A percentile compares a stretch with the other conserved stretches of the same genome.
phyloP scores from a whole-genome alignment of 2,888 invertebrate genomes.

The Conistra vaccinii region DNA sequence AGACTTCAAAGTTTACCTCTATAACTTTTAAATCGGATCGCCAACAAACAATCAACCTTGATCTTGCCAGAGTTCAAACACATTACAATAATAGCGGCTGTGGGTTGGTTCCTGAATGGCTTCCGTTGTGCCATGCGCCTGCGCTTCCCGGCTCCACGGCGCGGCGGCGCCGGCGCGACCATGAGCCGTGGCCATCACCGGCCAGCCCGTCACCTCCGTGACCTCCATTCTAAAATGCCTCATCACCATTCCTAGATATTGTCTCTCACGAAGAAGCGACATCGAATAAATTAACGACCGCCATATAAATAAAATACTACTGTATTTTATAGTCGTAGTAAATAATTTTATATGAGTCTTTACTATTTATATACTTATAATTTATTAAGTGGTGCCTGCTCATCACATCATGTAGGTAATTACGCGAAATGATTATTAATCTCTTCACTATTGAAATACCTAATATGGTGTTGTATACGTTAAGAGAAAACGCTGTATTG shows the following conservation, averaged over 20 bases:
- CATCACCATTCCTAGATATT: conserved; percentile 69
- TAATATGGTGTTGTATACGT: conserved; percentile 35
- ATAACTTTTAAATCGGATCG: conserved; percentile 14
- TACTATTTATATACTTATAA: conserved; percentile 34
- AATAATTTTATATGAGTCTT: conserved; percentile 49
- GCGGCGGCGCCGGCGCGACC: conserved; percentile 74
- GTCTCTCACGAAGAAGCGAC: conserved; percentile 50
- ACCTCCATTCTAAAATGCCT: conserved; percentile 79
- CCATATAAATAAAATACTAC: conserved; percentile 51
- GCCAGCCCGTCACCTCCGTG: conserved; percentile 83
- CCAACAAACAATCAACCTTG: conserved; percentile 70
- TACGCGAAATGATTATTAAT: conserved; percentile 28
- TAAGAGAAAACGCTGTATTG: conserved; percentile 32
- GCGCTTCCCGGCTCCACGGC: conserved; percentile 79
- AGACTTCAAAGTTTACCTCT: not conserved
- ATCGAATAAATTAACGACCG: conserved; percentile 55
- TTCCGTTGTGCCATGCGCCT: conserved; percentile 81
- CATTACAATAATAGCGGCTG: conserved; percentile 73
- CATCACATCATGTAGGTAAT: conserved; percentile 41
- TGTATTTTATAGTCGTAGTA: conserved; percentile 51
- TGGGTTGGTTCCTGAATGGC: conserved; percentile 80
- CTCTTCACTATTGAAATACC: conserved; percentile 21
- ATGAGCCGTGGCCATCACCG: conserved; percentile 82
- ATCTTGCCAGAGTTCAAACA: conserved; percentile 77
- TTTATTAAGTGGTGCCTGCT: conserved; percentile 36